These are phyloP conservation scores for Drosophila baimaii DNA, from an alignment of 1,140 invertebrate genomes.

Conservation along the genomic window DNA sequence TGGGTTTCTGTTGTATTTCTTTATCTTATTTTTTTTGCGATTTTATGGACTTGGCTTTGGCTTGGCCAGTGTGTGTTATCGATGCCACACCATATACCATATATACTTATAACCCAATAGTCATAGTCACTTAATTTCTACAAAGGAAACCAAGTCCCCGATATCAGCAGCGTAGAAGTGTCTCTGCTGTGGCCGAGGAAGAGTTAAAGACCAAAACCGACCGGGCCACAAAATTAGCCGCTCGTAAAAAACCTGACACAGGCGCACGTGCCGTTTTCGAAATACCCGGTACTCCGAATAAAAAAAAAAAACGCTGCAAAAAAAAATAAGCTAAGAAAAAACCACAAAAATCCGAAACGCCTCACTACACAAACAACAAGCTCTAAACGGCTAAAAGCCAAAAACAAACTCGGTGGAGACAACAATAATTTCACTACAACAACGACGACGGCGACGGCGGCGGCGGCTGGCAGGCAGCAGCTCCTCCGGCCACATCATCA, in stretches of 20 bases:
- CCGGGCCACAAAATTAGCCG: constrained; percentile 70
- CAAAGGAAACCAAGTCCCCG: constrained; percentile 41
- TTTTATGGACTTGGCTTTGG: constrained; percentile 57
- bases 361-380: constrained; percentile 43
- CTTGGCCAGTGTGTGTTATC: constrained; percentile 29
- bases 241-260: constrained; percentile 81
- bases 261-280: constrained; percentile 81
- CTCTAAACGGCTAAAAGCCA: constrained; percentile 28
- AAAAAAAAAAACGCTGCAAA: constrained; percentile 44
- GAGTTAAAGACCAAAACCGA: constrained; percentile 49
- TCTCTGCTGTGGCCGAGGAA: constrained; percentile 23
- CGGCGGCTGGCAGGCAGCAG: not conserved
- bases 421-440: constrained; percentile 78
- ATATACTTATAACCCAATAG: constrained; percentile 40
- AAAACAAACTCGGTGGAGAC: constrained; percentile 61
- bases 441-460: constrained; percentile 14
- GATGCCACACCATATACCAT: constrained; percentile 26
- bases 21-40: constrained; percentile 4
- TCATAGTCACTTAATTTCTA: constrained; percentile 65
- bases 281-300: constrained; percentile 63
- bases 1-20: constrained; percentile 29
- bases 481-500: constrained; percentile 49
- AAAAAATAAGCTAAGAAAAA: constrained; percentile 34
- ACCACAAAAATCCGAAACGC: constrained; percentile 54
- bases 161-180: constrained; percentile 37